Evolutionary conservation across 1,140 invertebrate species (phyloP).

Genomic region (Mercenaria mercenaria): DNA sequence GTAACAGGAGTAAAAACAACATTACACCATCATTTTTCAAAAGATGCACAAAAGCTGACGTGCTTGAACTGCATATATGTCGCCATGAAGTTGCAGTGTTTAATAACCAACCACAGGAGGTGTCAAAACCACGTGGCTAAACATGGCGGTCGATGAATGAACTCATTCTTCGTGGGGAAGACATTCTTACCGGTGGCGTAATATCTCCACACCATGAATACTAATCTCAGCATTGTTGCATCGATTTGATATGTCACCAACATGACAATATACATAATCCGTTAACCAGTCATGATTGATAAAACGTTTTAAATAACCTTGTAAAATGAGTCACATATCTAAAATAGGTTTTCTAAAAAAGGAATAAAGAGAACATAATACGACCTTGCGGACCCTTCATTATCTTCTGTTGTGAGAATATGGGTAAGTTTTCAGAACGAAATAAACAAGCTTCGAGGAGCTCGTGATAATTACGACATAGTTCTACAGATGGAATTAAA

Average conservation of each 20-base stretch:
- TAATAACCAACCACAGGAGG: conserved; percentile 43
- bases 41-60: conserved; percentile 15
- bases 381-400: too few species aligned
- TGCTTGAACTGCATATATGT: background rate
- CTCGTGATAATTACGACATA: too few species aligned
- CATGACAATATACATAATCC: conserved; percentile 52
- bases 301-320: conserved; percentile 30
- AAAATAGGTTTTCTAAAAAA: background rate
- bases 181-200: conserved; percentile 28
- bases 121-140: conserved; percentile 24
- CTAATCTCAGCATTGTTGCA: conserved; percentile 41
- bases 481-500: too few species aligned
- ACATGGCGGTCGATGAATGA: conserved; percentile 38
- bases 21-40: conserved; percentile 7
- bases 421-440: too few species aligned
- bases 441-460: too few species aligned
- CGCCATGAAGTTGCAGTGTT: background rate
- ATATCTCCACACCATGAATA: background rate
- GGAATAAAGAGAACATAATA: background rate
- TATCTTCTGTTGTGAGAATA: too few species aligned
- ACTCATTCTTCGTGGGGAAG: conserved; percentile 25
- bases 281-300: conserved; percentile 1
- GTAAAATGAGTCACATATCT: conserved; percentile 16
- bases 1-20: conserved; percentile 28
- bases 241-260: conserved; percentile 40